A percentile compares a stretch with the other conserved stretches of the same genome.
Conservation (phyloP, 1,140 invertebrate genomes). For the Rhysida immarginata region DNA sequence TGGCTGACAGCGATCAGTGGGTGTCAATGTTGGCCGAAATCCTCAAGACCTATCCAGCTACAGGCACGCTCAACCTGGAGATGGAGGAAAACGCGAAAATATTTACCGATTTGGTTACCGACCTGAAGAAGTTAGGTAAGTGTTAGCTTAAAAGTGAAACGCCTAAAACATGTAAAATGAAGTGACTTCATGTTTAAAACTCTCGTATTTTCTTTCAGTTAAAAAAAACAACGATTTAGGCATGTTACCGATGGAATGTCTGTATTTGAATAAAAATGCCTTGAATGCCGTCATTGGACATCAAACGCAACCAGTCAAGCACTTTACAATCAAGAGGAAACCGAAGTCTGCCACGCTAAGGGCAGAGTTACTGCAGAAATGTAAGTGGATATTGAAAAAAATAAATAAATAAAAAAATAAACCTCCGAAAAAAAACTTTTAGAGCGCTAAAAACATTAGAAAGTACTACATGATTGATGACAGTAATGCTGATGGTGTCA, state of each 20-base stretch:
- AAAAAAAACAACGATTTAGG: constrained; percentile 66
- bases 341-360: constrained; percentile 83
- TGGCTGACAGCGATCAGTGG: constrained; percentile 84
- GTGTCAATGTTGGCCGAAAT: constrained; percentile 91
- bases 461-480: too few species aligned
- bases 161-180: background rate
- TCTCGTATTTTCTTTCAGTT: constrained; percentile 23
- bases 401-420: too few species aligned
- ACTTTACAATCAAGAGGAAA: constrained; percentile 87
- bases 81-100: constrained; percentile 69
- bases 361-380: constrained; percentile 79
- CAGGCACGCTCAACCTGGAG: constrained; percentile 69
- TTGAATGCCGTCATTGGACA: constrained; percentile 65
- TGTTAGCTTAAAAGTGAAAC: too few species aligned
- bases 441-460: too few species aligned
- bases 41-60: constrained; percentile 77
- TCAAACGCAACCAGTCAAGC: constrained; percentile 46
- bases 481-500: too few species aligned
- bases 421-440: too few species aligned
- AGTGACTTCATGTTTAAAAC: background rate
- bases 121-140: constrained; percentile 57
- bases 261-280: constrained; percentile 88
- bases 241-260: constrained; percentile 86
- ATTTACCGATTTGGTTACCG: constrained; percentile 75
- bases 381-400: too few species aligned